phyloP scores from a whole-genome alignment of 2,888 invertebrate species.

The Campaea margaritaria region DNA sequence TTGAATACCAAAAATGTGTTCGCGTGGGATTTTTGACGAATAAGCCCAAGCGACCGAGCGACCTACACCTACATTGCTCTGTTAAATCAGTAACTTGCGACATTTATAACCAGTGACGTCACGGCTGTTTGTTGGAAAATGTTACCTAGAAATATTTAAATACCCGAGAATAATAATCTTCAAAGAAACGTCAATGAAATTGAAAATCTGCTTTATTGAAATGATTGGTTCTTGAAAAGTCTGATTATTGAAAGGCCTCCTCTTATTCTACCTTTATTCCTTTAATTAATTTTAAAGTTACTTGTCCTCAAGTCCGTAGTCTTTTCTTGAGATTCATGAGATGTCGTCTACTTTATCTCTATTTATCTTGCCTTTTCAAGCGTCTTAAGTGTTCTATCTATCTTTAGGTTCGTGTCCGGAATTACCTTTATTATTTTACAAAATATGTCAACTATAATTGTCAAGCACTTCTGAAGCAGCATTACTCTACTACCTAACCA shows the following conservation, averaged over 20 bases:
- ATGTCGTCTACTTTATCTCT: too few species aligned
- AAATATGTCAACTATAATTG: too few species aligned
- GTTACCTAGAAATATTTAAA: neutral
- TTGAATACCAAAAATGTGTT: constrained; percentile 32
- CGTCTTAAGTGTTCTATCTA: too few species aligned
- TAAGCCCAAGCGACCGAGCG: constrained; percentile 41
- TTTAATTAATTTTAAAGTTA: too few species aligned
- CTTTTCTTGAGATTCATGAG: too few species aligned
- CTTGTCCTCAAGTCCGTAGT: too few species aligned
- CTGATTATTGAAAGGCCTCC: neutral
- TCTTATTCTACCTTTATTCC: too few species aligned
- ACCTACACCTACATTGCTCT: constrained; percentile 51
- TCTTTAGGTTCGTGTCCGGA: too few species aligned
- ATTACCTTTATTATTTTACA: too few species aligned
- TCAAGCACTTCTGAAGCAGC: neutral
- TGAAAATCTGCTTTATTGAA: neutral
- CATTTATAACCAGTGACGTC: constrained; percentile 50
- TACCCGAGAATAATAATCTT: neutral
- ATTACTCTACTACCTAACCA: neutral
- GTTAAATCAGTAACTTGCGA: constrained; percentile 38
- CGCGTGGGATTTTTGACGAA: constrained; percentile 57
- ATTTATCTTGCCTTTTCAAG: too few species aligned
- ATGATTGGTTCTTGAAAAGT: neutral
- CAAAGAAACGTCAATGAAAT: neutral
- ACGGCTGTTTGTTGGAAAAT: constrained; percentile 9